Base-by-base conservation (phyloP, 1,140 invertebrate genomes). In the Caenorhabditis briggsae region DNA sequence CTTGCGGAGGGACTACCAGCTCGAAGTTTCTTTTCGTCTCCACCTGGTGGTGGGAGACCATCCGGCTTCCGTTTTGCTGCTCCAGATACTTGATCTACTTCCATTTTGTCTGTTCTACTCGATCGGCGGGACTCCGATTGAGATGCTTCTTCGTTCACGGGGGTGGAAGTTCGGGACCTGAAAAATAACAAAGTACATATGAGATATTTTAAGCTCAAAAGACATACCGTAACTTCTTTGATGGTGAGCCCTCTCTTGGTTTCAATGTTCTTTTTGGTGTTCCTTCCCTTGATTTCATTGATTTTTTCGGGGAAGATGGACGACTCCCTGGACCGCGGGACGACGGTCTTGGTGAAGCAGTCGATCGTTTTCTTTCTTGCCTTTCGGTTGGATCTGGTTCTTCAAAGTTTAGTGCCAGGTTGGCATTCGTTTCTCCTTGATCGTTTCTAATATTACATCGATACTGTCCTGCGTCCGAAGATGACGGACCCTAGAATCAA, bases 381-480 rank as follows among this genome's bases (percentile, higher is more conserved):
- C 53, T 70, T 41, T 83, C 74, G 12, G 88, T 41, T 25, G 84
- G 88, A 82, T 92, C 92, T 84, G 95, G 94, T 96, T 96, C 97
- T 95, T 98, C 96, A 93, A 99, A 97, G 93, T 99, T 98, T 86
- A 99, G 94, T 85, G 97, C 97, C 59, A 98, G 94, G 93, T 98
- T 98, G 55, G 97, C 96, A 93, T 97, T 98, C 64, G 97, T 94
- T 94, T 99, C 97, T 89, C 98, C 98, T 91, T 96, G 95, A 88
- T 95, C 94, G 93, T 98, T 99, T 93, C 97, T 98, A 87, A 98
- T 97, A 91, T 97, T 97, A 93, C 97, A 98, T 93, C 98, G 98
- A 94, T 99, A 99, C 50, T 98, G 94, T 56, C 98, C 98, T 89
- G 97, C 97, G 94, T 99, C 97, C 90, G 96, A 96, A 88, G 96